Percentiles rank a stretch among this genome's conserved stretches.
Conservation (phyloP, 2,888 invertebrate genomes). For the Isoperla grammatica region DNA sequence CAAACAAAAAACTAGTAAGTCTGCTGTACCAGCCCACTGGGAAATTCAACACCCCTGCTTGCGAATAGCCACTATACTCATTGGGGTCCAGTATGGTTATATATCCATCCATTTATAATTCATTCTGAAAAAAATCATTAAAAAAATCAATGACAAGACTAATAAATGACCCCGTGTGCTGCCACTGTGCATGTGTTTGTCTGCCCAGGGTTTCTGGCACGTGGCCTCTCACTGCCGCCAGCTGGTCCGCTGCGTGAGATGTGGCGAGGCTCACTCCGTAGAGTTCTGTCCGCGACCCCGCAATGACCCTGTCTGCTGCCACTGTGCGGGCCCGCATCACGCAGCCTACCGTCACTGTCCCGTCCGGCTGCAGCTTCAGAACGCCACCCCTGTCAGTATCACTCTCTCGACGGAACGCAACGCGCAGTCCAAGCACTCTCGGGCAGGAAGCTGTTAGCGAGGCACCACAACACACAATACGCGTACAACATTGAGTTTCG, state of each 20-base stretch:
- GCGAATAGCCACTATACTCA: no score
- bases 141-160: no score
- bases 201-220: conserved; percentile 47
- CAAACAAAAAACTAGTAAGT: no score
- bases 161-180: no score
- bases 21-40: no score
- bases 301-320: conserved; percentile 48
- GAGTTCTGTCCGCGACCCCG: conserved; percentile 47
- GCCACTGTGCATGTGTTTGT: no score
- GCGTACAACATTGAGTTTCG: no score
- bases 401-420: conserved; percentile 39
- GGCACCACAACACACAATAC: no score
- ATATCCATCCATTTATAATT: no score
- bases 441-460: background rate
- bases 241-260: conserved; percentile 47
- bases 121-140: no score
- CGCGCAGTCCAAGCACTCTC: conserved; percentile 1
- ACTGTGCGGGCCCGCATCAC: conserved; percentile 50
- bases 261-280: conserved; percentile 49
- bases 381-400: conserved; percentile 45
- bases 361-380: conserved; percentile 45
- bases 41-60: no score
- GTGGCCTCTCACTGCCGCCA: conserved; percentile 48
- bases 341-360: conserved; percentile 48
- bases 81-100: no score